Conservation (phyloP, 2,888 invertebrate genomes). For the Eubasilissa splendida region DNA sequence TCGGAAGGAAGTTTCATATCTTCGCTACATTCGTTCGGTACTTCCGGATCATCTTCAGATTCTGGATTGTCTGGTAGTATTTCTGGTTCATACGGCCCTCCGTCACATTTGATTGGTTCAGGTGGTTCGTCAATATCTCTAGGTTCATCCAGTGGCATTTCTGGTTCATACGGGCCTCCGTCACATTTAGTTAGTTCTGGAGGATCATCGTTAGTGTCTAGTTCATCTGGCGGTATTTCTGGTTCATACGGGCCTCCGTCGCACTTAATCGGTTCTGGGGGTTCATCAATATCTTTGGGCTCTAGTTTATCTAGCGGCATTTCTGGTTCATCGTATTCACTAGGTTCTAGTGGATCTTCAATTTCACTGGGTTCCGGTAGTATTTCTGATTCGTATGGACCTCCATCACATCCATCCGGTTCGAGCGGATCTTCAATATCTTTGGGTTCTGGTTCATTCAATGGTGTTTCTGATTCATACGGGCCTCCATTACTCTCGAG, state of each 20-base stretch:
- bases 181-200: not conserved
- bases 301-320: not conserved
- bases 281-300: not conserved
- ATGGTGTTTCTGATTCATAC: no score
- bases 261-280: not conserved
- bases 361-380: not conserved
- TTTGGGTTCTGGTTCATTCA: no score
- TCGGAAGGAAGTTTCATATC: slow-evolving; percentile 50
- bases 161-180: not conserved
- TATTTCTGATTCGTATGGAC: no score
- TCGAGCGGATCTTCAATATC: no score
- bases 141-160: not conserved
- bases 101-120: slow-evolving; percentile 60
- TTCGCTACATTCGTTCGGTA: slow-evolving; percentile 47
- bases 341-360: not conserved
- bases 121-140: not conserved
- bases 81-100: slow-evolving; percentile 72
- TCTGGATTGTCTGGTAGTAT: slow-evolving; percentile 36
- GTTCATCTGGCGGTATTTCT: slow-evolving; percentile 15
- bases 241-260: slow-evolving; percentile 2
- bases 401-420: no score
- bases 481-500: not conserved
- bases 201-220: not conserved
- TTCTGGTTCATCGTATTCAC: not conserved
- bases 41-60: slow-evolving; percentile 23